phyloP scores from a whole-genome alignment of 1,140 invertebrate species.

The Pseudomyrmex cubaensis region DNA sequence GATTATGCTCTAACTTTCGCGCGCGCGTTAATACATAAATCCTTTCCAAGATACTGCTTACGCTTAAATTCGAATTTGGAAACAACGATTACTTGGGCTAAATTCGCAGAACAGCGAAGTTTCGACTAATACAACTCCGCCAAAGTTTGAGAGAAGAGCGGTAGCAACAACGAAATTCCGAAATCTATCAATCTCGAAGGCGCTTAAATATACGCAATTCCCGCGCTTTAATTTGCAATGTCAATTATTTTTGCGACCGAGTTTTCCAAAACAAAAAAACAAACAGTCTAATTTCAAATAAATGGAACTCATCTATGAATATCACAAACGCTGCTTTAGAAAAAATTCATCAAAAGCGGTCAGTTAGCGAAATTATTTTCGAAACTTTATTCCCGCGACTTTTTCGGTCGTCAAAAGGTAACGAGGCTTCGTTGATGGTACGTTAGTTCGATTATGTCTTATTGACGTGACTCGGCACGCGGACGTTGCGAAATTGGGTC shows the following conservation, averaged over 20 bases:
- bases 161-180: conserved; percentile 18
- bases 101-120: conserved; percentile 17
- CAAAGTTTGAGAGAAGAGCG: conserved; percentile 1
- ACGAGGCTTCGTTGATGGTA: background rate
- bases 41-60: conserved; percentile 20
- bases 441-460: conserved; percentile 49
- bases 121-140: conserved; percentile 32
- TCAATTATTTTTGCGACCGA: too few species aligned
- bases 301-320: background rate
- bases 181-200: conserved; percentile 29
- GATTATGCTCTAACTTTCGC: background rate
- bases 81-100: conserved; percentile 40
- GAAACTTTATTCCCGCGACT: background rate
- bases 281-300: background rate
- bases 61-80: conserved; percentile 43
- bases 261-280: too few species aligned
- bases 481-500: conserved; percentile 35
- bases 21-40: conserved; percentile 24
- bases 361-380: background rate
- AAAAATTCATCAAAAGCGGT: background rate
- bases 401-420: background rate
- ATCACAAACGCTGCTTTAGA: background rate
- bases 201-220: conserved; percentile 8
- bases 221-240: too few species aligned
- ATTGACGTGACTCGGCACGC: conserved; percentile 35